Conservation (phyloP, 2,888 invertebrate genomes). For the Phyto melanocephala region DNA sequence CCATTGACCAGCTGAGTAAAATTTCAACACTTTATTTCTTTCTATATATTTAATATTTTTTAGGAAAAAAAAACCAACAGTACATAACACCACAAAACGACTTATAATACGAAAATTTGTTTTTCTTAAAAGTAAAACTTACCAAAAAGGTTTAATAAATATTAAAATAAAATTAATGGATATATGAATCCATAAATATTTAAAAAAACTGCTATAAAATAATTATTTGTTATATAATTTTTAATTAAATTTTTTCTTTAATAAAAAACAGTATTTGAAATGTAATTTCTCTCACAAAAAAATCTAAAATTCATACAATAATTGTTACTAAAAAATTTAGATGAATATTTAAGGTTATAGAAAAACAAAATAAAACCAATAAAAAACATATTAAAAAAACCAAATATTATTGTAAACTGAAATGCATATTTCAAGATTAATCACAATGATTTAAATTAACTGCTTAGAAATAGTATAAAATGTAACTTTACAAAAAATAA, state of each 20-base stretch:
- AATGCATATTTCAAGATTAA: not conserved
- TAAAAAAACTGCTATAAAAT: too few species aligned
- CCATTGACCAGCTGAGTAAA: too few species aligned
- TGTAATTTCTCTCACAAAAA: constrained; percentile 43
- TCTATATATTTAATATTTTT: too few species aligned
- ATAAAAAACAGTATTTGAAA: constrained; percentile 54
- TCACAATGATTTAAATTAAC: constrained; percentile 19
- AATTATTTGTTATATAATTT: too few species aligned
- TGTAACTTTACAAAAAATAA: constrained; percentile 17
- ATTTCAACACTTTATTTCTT: too few species aligned
- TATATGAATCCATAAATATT: too few species aligned
- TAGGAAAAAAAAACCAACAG: too few species aligned
- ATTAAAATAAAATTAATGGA: too few species aligned
- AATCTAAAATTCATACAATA: constrained; percentile 4
- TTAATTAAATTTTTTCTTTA: not conserved
- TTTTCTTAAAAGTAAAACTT: too few species aligned
- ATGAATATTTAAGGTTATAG: not conserved
- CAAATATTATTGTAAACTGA: constrained; percentile 6
- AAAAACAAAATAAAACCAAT: not conserved
- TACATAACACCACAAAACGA: too few species aligned
- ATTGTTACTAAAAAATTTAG: constrained; percentile 2
- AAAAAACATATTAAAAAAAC: not conserved
- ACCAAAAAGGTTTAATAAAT: too few species aligned
- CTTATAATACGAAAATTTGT: too few species aligned
- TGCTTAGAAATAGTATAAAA: constrained; percentile 11